Evolutionary conservation across 1,140 invertebrate genomes (phyloP).

Genomic region (Leucophenga varia): DNA sequence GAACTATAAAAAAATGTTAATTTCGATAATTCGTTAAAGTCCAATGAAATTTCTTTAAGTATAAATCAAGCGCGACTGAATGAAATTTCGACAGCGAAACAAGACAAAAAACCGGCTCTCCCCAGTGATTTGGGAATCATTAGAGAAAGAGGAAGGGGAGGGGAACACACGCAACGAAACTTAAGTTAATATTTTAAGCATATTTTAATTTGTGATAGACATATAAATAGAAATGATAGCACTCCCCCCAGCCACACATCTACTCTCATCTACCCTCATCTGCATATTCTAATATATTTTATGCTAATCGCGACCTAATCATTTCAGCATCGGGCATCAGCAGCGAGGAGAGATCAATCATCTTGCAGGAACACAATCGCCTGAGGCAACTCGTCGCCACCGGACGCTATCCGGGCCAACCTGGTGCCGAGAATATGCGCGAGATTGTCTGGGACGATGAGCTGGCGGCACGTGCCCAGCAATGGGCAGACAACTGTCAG

Average conservation of each 20-base stretch:
- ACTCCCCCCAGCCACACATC: constrained; percentile 21
- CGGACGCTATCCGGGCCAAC: constrained; percentile 69
- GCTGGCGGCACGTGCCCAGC: constrained; percentile 72
- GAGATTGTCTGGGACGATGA: constrained; percentile 86
- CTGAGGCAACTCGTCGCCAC: constrained; percentile 71
- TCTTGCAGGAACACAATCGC: constrained; percentile 73
- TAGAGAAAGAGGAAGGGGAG: constrained; percentile 13
- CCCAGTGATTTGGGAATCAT: not conserved
- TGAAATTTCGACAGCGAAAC: constrained; percentile 23
- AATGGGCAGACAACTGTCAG: constrained; percentile 74
- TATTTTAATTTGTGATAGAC: constrained; percentile 26
- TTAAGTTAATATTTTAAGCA: constrained; percentile 28
- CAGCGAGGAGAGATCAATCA: constrained; percentile 67
- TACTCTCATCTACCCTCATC: constrained; percentile 19
- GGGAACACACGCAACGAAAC: constrained; percentile 10
- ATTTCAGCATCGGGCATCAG: constrained; percentile 59
- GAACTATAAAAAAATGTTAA: constrained; percentile 24
- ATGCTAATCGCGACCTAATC: constrained; percentile 46
- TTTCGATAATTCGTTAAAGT: constrained; percentile 14
- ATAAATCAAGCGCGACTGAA: constrained; percentile 17
- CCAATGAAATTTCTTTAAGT: constrained; percentile 24
- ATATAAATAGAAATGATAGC: constrained; percentile 49
- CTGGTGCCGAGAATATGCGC: constrained; percentile 73
- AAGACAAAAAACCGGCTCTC: constrained; percentile 34
- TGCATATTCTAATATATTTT: constrained; percentile 25